Base-by-base conservation (phyloP, 2,888 invertebrate genomes). In the Margaritifera margaritifera region DNA sequence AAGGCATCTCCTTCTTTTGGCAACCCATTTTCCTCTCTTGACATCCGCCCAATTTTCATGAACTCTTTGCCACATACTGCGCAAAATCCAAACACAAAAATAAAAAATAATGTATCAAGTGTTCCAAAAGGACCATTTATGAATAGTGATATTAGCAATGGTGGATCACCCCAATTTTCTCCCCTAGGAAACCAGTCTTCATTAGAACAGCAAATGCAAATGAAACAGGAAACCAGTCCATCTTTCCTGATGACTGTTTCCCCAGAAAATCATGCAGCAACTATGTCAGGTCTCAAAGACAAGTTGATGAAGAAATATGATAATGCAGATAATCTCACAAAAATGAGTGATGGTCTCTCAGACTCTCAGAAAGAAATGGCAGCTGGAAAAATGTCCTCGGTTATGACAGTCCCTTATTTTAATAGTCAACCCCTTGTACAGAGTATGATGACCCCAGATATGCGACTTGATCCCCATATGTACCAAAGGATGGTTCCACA, bases 261-360 rank as follows among this genome's bases (percentile, higher is more conserved):
- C 42, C 42, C 42, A 42, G 42, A 42, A 42, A 42, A 42, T 42
- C 83, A 83, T 69, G 78, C 77, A 18, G 72, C 78, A 8, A 78
- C 83, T 6, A 79, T 83, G 60, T 77, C 80, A 5, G 78, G 83
- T 57, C 76, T 86, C 24, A 86, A 86, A 64, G 86, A 86, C 64
- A 84, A 85, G 69, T 68, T 86, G 24, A 72, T 84, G 67, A 70
- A 81, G 50, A 84, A 82, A 68, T 82, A 79, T 67, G 82, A 83
- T 69, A 84, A 84, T 69, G 76, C 76, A 68, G 83, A 85, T 68
- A 84, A 83, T 61, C 73, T 67, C 64, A 81, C 80, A 68, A 74
- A 42, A 42, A 42, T 42, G 42, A 42, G 11, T 2, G 11, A 42
- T 42, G 42, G 42, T 42, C 42, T 42, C 42, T 42, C 24, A 3